Base-by-base conservation (phyloP, 2,888 invertebrate species). In the Colostygia pectinataria region DNA sequence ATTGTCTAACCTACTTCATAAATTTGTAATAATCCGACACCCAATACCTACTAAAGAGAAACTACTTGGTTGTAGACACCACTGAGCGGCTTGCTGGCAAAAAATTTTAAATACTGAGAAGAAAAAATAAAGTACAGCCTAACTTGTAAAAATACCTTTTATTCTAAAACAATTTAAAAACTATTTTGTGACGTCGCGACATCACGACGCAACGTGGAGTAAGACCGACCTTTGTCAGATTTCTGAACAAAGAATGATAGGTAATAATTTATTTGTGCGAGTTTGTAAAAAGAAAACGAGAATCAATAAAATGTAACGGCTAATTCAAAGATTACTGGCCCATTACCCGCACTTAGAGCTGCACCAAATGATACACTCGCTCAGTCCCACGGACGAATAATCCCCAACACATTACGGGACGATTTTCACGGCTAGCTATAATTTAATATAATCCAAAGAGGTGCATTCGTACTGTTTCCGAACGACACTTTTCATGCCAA, bases 391-490 rank as follows among this genome's bases (percentile, higher is more conserved):
- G 87, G 76, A 70, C 77, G 71, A 65, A 76, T 76, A 80, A 85
- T 84, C 83, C 77, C 74, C 85, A 80, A 89, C 90, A 89, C 89
- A 87, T 89, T 88, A 88, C 85, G 71, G 63, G 81, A 81, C 83
- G 79, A 87, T 87, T 88, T 89, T 89, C 90, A 90, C 90, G 85
- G 89, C 89, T 88, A 71, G 79, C 84, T 83, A 83, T 88, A 89
- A 89, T 90, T 89, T 89, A 90, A 89, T 89, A 89, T 90, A 88
- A 88, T 87, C 86, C 86, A 89, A 90, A 88, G 88, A 82, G 86
- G 74, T 83, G 80, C 79, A 80, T 73, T 82, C 76, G 74, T 66
- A 74, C 63, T 60, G 59, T 71, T 71, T 68, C 65, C 55, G 45
- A 68, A 66, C 57, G 55, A 52, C 54, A 55, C 24, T 38, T 14